phyloP scores from a whole-genome alignment of 2,888 invertebrate species.

The Synanthedon tipuliformis region DNA sequence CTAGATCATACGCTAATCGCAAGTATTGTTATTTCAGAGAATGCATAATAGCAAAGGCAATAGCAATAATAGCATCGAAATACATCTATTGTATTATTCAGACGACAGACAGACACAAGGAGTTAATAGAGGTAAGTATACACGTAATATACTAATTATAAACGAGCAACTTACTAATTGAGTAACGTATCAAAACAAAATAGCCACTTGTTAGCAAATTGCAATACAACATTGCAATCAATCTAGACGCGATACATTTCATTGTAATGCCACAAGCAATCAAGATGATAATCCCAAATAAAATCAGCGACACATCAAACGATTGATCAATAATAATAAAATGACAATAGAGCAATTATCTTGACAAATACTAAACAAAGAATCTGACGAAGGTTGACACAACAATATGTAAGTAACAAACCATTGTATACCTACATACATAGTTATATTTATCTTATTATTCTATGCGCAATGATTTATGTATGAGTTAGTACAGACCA shows the following conservation, averaged over 20 bases:
- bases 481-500: conserved; percentile 22
- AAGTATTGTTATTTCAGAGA: too few relatives aligned
- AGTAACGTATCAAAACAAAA: background rate
- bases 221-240: conserved; percentile 1
- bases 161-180: too few relatives aligned
- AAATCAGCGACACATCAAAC: conserved; percentile 20
- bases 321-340: conserved; percentile 33
- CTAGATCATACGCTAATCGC: too few relatives aligned
- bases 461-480: conserved; percentile 16
- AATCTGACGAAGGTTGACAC: conserved; percentile 29
- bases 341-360: conserved; percentile 52
- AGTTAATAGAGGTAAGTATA: too few relatives aligned
- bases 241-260: conserved; percentile 11
- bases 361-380: conserved; percentile 42
- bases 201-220: conserved; percentile 1
- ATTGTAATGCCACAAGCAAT: conserved; percentile 16
- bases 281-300: conserved; percentile 20
- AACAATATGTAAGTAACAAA: conserved; percentile 17
- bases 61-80: too few relatives aligned
- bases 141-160: too few relatives aligned
- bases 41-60: too few relatives aligned
- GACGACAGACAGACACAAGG: too few relatives aligned
- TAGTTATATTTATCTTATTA: conserved; percentile 4
- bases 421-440: conserved; percentile 7
- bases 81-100: too few relatives aligned